Conservation (phyloP, 2,888 invertebrate genomes). For the Drepanosiphum platanoidis region DNA sequence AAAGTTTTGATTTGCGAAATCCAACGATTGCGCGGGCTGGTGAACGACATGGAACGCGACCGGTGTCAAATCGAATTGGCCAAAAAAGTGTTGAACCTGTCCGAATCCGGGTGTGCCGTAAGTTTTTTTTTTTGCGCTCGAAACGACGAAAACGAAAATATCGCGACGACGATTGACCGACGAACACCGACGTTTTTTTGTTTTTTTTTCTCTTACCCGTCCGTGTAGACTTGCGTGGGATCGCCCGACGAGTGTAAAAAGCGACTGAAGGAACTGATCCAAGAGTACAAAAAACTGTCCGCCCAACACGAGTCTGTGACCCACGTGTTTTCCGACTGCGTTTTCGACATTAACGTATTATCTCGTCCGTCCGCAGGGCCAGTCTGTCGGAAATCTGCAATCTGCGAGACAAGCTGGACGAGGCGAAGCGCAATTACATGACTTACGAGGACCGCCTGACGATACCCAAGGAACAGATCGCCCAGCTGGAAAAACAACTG, state of each 20-base stretch:
- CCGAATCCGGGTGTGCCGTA: slow-evolving; percentile 13
- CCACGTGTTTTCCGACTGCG: too few relatives aligned
- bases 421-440: not conserved
- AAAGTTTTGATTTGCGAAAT: not conserved
- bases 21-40: not conserved
- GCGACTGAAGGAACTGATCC: not conserved
- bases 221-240: not conserved
- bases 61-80: slow-evolving; percentile 33
- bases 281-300: not conserved
- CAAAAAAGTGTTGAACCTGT: slow-evolving; percentile 36
- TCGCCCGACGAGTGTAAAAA: not conserved
- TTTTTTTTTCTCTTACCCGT: not conserved
- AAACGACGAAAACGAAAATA: not conserved
- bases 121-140: not conserved
- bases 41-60: slow-evolving; percentile 25
- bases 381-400: not conserved
- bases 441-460: slow-evolving; percentile 2
- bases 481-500: slow-evolving; percentile 46
- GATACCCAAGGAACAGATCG: slow-evolving; percentile 11
- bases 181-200: not conserved
- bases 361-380: not conserved
- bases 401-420: not conserved
- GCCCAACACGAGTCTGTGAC: not conserved
- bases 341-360: too few relatives aligned
- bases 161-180: too few relatives aligned